These are phyloP conservation scores for Platycercus adscitus DNA, from an alignment of 2,113 vertebrate species.

Conservation along the genomic window DNA sequence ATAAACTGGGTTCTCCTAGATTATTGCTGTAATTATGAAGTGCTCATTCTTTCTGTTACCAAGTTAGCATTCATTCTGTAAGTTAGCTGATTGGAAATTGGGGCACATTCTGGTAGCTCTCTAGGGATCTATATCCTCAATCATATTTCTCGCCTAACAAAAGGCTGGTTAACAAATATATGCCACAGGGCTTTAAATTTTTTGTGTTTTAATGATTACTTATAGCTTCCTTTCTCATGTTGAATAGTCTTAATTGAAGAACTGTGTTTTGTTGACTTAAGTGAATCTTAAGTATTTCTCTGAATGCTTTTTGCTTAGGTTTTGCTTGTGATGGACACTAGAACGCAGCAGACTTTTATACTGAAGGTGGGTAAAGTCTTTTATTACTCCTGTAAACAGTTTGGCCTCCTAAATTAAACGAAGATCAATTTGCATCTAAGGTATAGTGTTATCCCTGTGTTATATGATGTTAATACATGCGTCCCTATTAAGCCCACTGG, in stretches of 20 bases:
- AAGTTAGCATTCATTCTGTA: not conserved
- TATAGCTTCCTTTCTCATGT: not conserved
- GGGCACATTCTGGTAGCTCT: not conserved
- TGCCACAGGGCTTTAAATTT: not conserved
- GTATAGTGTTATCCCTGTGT: not conserved
- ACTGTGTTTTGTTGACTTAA: not conserved
- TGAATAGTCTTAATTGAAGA: not conserved
- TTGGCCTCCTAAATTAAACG: not conserved
- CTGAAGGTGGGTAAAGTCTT: conserved; percentile 88
- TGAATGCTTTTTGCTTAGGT: conserved; percentile 80
- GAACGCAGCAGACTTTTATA: conserved; percentile 95
- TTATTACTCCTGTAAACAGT: not conserved
- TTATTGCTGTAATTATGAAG: not conserved
- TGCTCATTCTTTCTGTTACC: not conserved
- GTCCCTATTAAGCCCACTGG: not conserved
- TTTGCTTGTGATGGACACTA: conserved; percentile 95
- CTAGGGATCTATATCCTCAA: not conserved
- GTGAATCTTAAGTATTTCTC: not conserved
- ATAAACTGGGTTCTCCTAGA: not conserved
- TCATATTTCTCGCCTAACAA: not conserved
- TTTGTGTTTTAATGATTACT: not conserved
- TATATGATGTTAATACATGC: not conserved
- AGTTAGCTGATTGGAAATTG: not conserved
- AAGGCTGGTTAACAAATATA: not conserved
- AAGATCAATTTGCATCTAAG: not conserved